Evolutionary conservation across 1,140 invertebrate species (phyloP).

Genomic region (Drosophila kurseongensis): DNA sequence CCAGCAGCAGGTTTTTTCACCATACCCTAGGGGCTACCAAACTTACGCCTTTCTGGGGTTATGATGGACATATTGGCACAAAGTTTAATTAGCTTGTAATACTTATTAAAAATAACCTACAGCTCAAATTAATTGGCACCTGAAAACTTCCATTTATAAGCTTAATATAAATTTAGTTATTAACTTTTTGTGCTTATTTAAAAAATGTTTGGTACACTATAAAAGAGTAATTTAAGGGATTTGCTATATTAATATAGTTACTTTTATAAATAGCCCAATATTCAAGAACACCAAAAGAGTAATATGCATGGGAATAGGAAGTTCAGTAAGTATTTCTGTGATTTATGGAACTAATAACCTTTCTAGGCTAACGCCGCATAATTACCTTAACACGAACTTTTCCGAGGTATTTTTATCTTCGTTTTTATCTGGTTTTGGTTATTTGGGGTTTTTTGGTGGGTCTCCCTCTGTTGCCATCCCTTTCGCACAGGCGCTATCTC

Average conservation of each 20-base stretch:
- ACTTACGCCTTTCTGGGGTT: neutral
- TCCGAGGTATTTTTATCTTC: constrained; percentile 18
- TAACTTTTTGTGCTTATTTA: too few species aligned
- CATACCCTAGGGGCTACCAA: constrained; percentile 29
- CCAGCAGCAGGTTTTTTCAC: constrained; percentile 69
- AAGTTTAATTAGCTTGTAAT: neutral
- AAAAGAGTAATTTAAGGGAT: too few species aligned
- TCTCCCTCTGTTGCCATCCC: neutral
- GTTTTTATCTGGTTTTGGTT: constrained; percentile 8
- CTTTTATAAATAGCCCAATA: too few species aligned
- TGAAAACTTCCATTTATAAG: too few species aligned
- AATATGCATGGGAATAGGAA: neutral
- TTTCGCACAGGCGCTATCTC: constrained; percentile 18
- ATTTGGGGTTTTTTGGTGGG: constrained; percentile 28
- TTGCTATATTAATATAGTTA: too few species aligned
- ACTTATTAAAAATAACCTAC: neutral
- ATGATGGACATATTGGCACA: neutral
- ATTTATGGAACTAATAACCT: neutral
- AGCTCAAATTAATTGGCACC: too few species aligned
- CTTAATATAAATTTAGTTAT: too few species aligned
- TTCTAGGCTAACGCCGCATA: neutral
- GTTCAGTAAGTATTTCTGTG: neutral
- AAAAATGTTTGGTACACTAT: too few species aligned
- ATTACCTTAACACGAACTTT: neutral
- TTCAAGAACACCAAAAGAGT: neutral